phyloP scores from a whole-genome alignment of 2,113 vertebrate species.

The Pantherophis guttatus region DNA sequence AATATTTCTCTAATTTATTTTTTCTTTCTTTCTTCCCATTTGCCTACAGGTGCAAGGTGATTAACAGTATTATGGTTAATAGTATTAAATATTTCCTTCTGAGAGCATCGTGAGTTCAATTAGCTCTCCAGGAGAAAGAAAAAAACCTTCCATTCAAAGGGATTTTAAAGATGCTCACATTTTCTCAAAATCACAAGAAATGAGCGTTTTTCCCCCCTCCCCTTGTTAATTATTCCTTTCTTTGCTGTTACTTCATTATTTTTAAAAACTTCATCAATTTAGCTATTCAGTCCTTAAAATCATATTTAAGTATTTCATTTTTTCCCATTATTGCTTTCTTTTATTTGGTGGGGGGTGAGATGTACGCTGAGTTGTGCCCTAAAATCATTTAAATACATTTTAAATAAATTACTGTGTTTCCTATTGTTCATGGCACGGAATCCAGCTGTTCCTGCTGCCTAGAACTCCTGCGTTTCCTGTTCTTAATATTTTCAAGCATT shows the following conservation, averaged over 20 bases:
- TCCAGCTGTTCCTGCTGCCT: neutral
- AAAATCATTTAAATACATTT: neutral
- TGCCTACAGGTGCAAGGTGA: neutral
- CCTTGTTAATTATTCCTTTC: neutral
- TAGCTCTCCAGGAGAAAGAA: neutral
- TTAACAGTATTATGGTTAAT: neutral
- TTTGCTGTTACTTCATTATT: neutral
- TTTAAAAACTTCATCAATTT: neutral
- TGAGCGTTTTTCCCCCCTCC: neutral
- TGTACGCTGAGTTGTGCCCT: neutral
- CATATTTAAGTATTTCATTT: neutral
- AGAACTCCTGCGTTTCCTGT: neutral
- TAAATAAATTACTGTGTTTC: neutral
- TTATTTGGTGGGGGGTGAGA: neutral
- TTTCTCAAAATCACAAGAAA: neutral
- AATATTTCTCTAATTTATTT: neutral
- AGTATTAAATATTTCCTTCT: neutral
- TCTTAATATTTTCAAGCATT: neutral
- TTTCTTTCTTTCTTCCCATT: neutral
- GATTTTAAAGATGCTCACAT: neutral
- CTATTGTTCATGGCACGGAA: neutral
- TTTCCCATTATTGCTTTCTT: neutral
- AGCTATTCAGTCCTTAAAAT: neutral
- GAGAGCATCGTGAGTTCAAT: neutral
- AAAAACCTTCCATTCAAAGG: neutral